phyloP scores from a whole-genome alignment of 2,888 invertebrate species.

The Caenorhabditis wallacei region DNA sequence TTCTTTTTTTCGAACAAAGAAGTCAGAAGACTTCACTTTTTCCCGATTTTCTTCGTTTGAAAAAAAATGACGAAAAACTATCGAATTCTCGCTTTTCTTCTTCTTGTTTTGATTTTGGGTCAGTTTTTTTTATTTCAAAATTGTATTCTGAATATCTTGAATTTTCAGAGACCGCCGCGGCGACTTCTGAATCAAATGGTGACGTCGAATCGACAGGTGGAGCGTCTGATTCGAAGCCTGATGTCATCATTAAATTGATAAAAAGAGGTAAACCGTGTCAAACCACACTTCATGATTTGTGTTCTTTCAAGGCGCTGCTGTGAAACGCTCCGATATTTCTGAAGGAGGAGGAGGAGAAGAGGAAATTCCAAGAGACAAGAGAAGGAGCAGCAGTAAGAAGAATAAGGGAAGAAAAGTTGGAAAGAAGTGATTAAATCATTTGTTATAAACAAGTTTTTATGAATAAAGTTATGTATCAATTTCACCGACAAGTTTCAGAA shows the following conservation, averaged over 20 bases:
- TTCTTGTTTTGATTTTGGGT: slow-evolving; percentile 25
- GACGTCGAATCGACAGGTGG: background rate
- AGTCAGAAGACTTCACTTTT: slow-evolving; percentile 20
- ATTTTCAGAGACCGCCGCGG: slow-evolving; percentile 26
- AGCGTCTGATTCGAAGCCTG: slow-evolving; percentile 19
- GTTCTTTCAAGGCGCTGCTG: slow-evolving; percentile 11
- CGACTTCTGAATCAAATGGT: background rate
- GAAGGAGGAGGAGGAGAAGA: slow-evolving; percentile 5
- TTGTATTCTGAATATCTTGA: background rate
- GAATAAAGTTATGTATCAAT: slow-evolving; percentile 24
- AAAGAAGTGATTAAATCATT: slow-evolving; percentile 11
- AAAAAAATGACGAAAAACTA: slow-evolving; percentile 13
- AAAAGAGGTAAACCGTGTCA: slow-evolving; percentile 28
- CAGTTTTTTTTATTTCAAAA: slow-evolving; percentile 1
- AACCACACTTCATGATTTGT: slow-evolving; percentile 6
- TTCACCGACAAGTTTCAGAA: slow-evolving; percentile 49
- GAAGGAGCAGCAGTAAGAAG: slow-evolving; percentile 39
- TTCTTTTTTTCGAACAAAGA: slow-evolving; percentile 15
- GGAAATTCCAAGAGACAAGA: slow-evolving; percentile 30
- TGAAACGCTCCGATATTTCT: slow-evolving; percentile 1
- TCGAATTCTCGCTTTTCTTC: slow-evolving; percentile 15
- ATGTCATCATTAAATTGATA: slow-evolving; percentile 48
- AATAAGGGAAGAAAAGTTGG: slow-evolving; percentile 47
- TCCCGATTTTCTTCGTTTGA: background rate
- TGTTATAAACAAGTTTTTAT: background rate